Evolutionary conservation across 2,888 invertebrate genomes (phyloP).

Genomic region (Opisthograptis luteolata): DNA sequence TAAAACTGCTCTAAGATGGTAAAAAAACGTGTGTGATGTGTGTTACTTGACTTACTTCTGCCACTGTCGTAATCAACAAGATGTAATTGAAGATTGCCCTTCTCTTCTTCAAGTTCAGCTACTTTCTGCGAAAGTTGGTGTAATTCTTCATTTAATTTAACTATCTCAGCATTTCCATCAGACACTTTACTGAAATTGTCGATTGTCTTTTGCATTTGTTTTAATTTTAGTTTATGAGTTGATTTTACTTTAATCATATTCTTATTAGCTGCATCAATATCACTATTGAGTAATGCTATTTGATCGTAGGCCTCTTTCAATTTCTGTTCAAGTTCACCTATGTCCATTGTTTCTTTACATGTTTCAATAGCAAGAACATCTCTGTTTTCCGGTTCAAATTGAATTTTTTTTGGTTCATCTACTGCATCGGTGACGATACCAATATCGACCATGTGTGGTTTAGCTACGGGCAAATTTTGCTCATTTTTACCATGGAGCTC

Average conservation of each 20-base stretch:
- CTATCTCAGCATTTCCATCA: slow-evolving; percentile 87
- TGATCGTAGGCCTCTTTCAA: slow-evolving; percentile 73
- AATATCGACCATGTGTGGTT: slow-evolving; percentile 50
- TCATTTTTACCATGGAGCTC: slow-evolving; percentile 53
- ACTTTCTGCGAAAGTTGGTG: slow-evolving; percentile 89
- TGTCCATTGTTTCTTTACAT: slow-evolving; percentile 31
- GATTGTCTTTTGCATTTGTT: slow-evolving; percentile 90
- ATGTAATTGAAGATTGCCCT: slow-evolving; percentile 94
- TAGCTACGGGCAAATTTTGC: slow-evolving; percentile 38
- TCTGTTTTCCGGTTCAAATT: slow-evolving; percentile 24
- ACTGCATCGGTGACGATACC: slow-evolving; percentile 53
- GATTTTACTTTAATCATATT: slow-evolving; percentile 90
- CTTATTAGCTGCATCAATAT: slow-evolving; percentile 90
- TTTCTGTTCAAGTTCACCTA: slow-evolving; percentile 69
- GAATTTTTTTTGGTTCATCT: slow-evolving; percentile 26
- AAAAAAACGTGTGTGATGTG: too few species aligned
- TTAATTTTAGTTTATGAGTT: slow-evolving; percentile 88
- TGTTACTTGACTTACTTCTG: slow-evolving; percentile 84
- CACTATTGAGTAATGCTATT: slow-evolving; percentile 85
- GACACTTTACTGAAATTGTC: slow-evolving; percentile 87
- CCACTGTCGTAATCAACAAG: slow-evolving; percentile 91
- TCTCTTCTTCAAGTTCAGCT: slow-evolving; percentile 94
- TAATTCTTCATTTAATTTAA: slow-evolving; percentile 85
- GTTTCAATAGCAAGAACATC: slow-evolving; percentile 32
- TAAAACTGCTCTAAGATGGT: too few species aligned